These are phyloP conservation scores for Cyclophora punctaria DNA, from an alignment of 2,888 invertebrate species.

Conservation along the genomic window DNA sequence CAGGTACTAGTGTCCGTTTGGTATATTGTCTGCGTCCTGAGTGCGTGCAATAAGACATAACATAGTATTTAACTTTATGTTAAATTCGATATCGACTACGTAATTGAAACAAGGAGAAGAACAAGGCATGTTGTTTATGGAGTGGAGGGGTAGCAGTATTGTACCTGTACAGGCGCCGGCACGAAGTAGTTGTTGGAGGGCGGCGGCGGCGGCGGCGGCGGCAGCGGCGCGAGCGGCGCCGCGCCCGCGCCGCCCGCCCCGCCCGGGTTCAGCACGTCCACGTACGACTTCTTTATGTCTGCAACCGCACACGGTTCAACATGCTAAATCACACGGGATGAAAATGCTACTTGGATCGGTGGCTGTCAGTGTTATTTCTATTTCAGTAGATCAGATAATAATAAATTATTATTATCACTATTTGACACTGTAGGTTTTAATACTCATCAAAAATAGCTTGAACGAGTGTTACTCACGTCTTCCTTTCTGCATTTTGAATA, in stretches of 20 bases:
- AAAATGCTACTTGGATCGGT: too few species aligned
- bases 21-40: constrained; percentile 38
- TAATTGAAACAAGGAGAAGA: not conserved
- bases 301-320: constrained; percentile 6
- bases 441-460: too few species aligned
- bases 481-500: constrained; percentile 86
- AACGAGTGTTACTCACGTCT: constrained; percentile 75
- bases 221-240: constrained; percentile 56
- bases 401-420: too few species aligned
- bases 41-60: constrained; percentile 8
- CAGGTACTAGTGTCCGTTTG: constrained; percentile 46
- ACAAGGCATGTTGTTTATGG: constrained; percentile 1
- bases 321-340: too few species aligned
- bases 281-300: constrained; percentile 90
- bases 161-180: constrained; percentile 19
- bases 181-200: constrained; percentile 31
- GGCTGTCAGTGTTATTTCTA: too few species aligned
- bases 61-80: not conserved
- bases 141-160: constrained; percentile 26
- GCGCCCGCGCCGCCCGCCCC: constrained; percentile 74
- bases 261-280: constrained; percentile 90
- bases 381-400: too few species aligned
- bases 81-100: not conserved
- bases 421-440: not conserved
- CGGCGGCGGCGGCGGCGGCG: constrained; percentile 17